phyloP scores from a whole-genome alignment of 2,888 invertebrate species.

The Mylabris sibirica region DNA sequence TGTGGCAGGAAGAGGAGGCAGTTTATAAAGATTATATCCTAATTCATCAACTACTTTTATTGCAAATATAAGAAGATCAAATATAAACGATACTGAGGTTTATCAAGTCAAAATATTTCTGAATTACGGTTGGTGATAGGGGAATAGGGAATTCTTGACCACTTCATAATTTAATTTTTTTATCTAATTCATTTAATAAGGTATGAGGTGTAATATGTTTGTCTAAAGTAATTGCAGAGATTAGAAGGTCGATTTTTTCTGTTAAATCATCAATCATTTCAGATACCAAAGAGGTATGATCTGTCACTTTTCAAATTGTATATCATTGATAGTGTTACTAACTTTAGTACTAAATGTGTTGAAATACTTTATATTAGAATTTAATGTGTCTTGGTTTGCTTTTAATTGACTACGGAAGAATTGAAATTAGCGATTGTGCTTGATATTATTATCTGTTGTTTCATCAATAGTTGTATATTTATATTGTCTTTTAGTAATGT shows the following conservation, averaged over 20 bases:
- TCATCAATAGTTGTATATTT: conserved; percentile 29
- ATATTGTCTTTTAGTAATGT: conserved; percentile 24
- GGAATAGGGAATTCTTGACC: too few species aligned
- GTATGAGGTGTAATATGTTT: conserved; percentile 36
- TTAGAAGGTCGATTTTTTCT: conserved; percentile 26
- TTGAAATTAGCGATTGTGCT: conserved; percentile 36
- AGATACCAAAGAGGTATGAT: conserved; percentile 34
- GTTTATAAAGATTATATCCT: too few species aligned
- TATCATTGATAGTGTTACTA: conserved; percentile 6
- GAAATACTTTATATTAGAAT: conserved; percentile 22
- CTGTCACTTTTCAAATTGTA: conserved; percentile 22
- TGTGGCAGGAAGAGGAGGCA: too few species aligned
- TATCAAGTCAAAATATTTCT: too few species aligned
- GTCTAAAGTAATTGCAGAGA: conserved; percentile 35
- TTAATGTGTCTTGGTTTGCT: conserved; percentile 29
- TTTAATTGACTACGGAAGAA: conserved; percentile 24
- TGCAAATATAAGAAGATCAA: too few species aligned
- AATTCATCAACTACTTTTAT: too few species aligned
- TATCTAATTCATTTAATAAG: background rate
- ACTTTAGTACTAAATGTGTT: conserved; percentile 14
- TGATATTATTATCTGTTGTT: conserved; percentile 38
- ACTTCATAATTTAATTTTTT: too few species aligned
- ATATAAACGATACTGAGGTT: too few species aligned
- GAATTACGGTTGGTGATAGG: too few species aligned
- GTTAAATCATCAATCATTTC: conserved; percentile 32